phyloP scores from a whole-genome alignment of 2,888 invertebrate genomes.

The Brenthis daphne region DNA sequence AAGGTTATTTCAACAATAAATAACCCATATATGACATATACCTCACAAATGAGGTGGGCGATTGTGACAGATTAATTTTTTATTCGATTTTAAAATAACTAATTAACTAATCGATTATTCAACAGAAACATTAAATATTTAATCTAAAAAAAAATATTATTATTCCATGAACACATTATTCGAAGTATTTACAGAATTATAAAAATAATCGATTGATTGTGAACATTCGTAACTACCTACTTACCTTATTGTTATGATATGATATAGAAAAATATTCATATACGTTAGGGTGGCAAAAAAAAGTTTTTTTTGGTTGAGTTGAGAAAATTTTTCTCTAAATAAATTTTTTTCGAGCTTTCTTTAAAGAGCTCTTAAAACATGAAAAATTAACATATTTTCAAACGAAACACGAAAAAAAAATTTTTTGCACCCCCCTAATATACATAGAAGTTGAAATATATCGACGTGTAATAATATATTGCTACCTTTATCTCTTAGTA shows the following conservation, averaged over 20 bases:
- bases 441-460: background rate
- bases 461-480: slow-evolving; percentile 9
- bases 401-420: no score
- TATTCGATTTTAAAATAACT: background rate
- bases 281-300: no score
- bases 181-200: no score
- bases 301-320: no score
- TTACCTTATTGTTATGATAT: background rate
- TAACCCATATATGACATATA: slow-evolving; percentile 14
- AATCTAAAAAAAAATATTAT: no score
- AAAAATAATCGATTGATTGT: slow-evolving; percentile 1
- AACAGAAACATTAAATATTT: no score
- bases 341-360: background rate
- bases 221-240: background rate
- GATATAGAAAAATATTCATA: slow-evolving; percentile 16
- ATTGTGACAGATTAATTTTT: background rate
- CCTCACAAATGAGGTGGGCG: slow-evolving; percentile 10
- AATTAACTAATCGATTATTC: background rate
- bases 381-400: no score
- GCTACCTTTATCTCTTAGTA: slow-evolving; percentile 32
- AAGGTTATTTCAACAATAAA: background rate
- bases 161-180: no score
- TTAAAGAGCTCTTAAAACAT: background rate
- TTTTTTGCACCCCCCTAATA: background rate
- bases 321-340: no score